Conservation (phyloP, 2,888 invertebrate species). For the Odontocerum albicorne region DNA sequence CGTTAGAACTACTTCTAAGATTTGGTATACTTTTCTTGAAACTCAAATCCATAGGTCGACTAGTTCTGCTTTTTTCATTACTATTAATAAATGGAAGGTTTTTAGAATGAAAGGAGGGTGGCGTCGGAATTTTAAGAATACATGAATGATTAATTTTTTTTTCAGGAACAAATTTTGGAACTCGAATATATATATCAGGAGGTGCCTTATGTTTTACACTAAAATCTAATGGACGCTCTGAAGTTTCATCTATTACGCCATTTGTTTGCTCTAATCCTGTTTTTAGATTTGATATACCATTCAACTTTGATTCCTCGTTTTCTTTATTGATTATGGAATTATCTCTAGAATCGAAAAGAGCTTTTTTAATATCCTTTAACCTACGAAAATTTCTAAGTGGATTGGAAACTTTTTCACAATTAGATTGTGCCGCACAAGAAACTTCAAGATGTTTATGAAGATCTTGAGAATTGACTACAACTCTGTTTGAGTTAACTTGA, state of each 20-base stretch:
- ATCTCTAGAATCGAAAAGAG: slow-evolving; percentile 7
- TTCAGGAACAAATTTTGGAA: slow-evolving; percentile 9
- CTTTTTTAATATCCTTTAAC: slow-evolving; percentile 22
- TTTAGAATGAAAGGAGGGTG: slow-evolving; percentile 10
- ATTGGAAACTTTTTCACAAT: slow-evolving; percentile 15
- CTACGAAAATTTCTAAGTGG: slow-evolving; percentile 28
- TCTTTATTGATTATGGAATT: background rate
- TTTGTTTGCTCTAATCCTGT: background rate
- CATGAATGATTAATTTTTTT: slow-evolving; percentile 15
- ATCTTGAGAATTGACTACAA: slow-evolving; percentile 11
- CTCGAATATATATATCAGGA: background rate
- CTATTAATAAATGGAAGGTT: background rate
- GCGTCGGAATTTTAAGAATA: slow-evolving; percentile 29
- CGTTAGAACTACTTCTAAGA: background rate
- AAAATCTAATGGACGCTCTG: slow-evolving; percentile 30
- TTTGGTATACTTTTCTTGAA: slow-evolving; percentile 4
- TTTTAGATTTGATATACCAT: slow-evolving; percentile 2
- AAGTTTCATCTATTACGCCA: background rate
- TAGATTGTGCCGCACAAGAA: slow-evolving; percentile 6
- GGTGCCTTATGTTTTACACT: slow-evolving; percentile 17
- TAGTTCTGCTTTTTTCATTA: slow-evolving; percentile 1
- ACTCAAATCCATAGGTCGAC: slow-evolving; percentile 23
- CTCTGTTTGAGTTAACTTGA: background rate
- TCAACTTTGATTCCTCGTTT: background rate
- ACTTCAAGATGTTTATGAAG: slow-evolving; percentile 9